A percentile compares a stretch with the other conserved stretches of the same genome.
These are phyloP conservation scores for Ardeotis arabs DNA, from an alignment of 2,113 vertebrate species.

Conservation along the genomic window DNA sequence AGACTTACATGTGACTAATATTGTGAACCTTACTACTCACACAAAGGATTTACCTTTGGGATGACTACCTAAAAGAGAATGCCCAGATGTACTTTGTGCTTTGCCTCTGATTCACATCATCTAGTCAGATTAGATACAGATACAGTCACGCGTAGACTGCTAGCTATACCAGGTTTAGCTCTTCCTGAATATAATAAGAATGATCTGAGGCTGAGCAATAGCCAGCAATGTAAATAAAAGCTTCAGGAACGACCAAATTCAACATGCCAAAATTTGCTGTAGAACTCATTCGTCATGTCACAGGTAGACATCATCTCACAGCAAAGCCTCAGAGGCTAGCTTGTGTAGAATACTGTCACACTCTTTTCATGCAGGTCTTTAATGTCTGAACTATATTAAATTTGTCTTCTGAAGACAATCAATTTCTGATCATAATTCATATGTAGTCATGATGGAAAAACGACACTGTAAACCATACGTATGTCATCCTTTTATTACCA, in stretches of 20 bases:
- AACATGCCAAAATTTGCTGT: background rate
- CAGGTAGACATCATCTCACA: background rate
- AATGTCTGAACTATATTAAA: background rate
- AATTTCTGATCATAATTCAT: background rate
- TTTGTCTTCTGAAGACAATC: background rate
- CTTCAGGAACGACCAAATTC: background rate
- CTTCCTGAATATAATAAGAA: background rate
- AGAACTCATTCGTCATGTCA: background rate
- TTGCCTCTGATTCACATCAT: background rate
- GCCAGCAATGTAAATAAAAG: background rate
- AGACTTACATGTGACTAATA: background rate
- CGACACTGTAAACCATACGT: background rate
- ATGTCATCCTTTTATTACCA: background rate
- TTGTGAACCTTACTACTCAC: background rate
- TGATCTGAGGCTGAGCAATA: background rate
- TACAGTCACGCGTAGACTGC: background rate
- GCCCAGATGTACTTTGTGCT: background rate
- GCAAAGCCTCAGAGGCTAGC: background rate
- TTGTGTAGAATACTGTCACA: background rate
- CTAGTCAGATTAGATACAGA: background rate
- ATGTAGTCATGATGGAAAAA: background rate
- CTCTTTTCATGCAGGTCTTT: background rate
- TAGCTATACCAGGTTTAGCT: background rate
- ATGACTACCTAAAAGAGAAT: background rate
- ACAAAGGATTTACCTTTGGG: background rate